Base-by-base conservation (phyloP, 2,888 invertebrate species). In the Trachelus troglodyta region DNA sequence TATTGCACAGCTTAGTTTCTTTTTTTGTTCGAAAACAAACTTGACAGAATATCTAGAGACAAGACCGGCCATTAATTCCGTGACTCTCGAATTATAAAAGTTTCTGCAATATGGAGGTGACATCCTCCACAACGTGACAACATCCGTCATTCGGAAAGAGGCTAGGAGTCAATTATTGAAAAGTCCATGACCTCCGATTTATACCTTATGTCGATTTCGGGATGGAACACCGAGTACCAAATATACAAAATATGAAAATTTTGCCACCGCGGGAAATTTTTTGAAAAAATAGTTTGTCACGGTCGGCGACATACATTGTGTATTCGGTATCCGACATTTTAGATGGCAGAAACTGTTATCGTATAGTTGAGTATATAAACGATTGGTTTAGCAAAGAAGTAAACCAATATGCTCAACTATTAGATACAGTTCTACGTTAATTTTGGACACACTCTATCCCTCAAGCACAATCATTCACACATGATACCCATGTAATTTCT, bases 281-380 rank as follows among this genome's bases (percentile, higher is more conserved):
- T 79, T 84, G 82, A 82, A 84, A 84, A 84, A 84, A 84, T 84
- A 83, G 83, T 81, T 74, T 78, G 79, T 81, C 80, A 84, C 79
- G 78, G 75, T 37, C 76, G 79, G 80, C 80, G 68, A 71, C 77
- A 79, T 80, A 80, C 83, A 80, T 83, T 79, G 83, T 80, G 81
- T 81, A 79, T 82, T 81, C 56, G 56, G 56, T 56, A 56, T 23
- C 23, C 79, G 74, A 76, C 75, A 79, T 83, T 78, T 81, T 79
- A 75, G 77, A 81, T 82, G 79, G 76, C 76, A 80, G 78, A 71
- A 78, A 71, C 80, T 56, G 56, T 56, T 23, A 56, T 15, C 56
- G 23, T 56, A 56, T 9, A 56, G 56, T 23, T 56, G 56, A 56
- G 23, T 56, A 23, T 23, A 40, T 56, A 23, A 15, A 9, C 9